Conservation (phyloP, 2,113 vertebrate species). For the Isichthys henryi region DNA sequence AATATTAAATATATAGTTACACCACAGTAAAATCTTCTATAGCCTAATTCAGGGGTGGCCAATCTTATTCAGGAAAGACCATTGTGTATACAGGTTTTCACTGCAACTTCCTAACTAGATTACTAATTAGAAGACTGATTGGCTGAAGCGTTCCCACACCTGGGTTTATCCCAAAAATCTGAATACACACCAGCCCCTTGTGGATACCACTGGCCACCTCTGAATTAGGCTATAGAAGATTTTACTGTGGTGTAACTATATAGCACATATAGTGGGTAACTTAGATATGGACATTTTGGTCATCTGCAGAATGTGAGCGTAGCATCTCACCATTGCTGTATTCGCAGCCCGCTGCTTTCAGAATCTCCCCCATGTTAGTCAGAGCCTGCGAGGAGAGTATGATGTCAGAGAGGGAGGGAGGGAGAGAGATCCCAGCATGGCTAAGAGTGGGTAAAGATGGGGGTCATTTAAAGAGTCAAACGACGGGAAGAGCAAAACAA, state of each 20-base stretch:
- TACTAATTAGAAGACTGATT: not conserved
- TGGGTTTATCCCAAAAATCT: not conserved
- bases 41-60: not conserved
- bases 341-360: conserved; percentile 81
- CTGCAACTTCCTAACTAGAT: not conserved
- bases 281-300: not conserved
- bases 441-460: not conserved
- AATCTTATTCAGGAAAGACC: not conserved
- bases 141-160: not conserved
- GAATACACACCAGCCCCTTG: not conserved
- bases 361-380: conserved; percentile 84
- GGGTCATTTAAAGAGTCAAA: not conserved
- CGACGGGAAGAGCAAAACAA: not conserved
- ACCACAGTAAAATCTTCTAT: not conserved
- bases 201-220: not conserved
- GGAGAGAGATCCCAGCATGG: not conserved
- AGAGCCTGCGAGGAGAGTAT: conserved; percentile 65
- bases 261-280: not conserved
- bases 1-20: not conserved
- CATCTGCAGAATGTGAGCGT: not conserved
- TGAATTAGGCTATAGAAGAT: not conserved
- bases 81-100: not conserved
- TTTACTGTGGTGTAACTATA: not conserved
- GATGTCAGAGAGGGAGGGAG: not conserved
- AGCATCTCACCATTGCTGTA: conserved; percentile 74